Evolutionary conservation across 2,797 vertebrate genomes (phyloP), one percentile per base, ranked within the genome.

Genomic region (Natrix natrix): DNA sequence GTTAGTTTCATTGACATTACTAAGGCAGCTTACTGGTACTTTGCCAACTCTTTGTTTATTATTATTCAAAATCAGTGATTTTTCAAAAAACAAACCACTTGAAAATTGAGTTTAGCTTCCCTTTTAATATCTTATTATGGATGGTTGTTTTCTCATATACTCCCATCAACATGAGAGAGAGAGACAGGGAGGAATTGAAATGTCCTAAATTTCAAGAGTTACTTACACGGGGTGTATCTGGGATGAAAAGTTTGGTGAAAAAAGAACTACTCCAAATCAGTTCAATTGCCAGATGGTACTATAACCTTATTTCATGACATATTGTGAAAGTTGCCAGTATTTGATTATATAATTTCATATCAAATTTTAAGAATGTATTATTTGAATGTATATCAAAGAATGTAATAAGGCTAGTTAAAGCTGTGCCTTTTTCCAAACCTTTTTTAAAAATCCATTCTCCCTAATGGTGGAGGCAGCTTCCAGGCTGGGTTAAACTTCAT

Each of bases 331-430:
- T 48, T 74, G 63, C 52, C 69, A 91, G 54, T 24, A 28, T 83
- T 48, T 86, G 20, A 91, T 60, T 86, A 86, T 59, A 86, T 91
- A 37, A 91, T 86, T 91, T 60, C n/a, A 52, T 86, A 83, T 57
- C 56, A 86, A 26, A 2, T 83, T 91, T 74, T 83, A 24, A 59
- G 8, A 13, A 60, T n/a, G 5, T 86, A 48, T 59, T 86, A 48
- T 7, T 43, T 37, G 32, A 22, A 8, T 83, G 10, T 83, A 83
- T 26, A 57, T 57, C 10, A 14, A 55, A 59, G 14, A 26, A 86
- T 52, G 5, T 17, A 86, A 37, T 60, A 78, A 78, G 78, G 56
- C 26, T 43, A 86, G 60, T 60, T 83, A 59, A 37, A 37, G 43
- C 7, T 48, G 37, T 48, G 83, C 12, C 24, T 59, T 24, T 43